Conservation (phyloP, 2,888 invertebrate genomes). For the Drosophila maculinotata region DNA sequence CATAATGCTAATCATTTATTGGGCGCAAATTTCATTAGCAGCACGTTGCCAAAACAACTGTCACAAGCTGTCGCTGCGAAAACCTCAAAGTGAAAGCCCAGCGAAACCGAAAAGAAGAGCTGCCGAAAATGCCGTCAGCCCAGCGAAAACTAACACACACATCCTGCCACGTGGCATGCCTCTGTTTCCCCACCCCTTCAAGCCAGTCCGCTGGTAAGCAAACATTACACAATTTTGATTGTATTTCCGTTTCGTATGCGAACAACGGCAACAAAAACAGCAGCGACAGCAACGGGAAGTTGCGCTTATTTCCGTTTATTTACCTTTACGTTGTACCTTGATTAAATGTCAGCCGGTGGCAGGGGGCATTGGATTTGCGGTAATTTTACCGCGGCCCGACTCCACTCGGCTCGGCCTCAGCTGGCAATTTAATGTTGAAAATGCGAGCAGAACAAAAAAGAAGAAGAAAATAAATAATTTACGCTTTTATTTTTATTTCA, state of each 20-base stretch:
- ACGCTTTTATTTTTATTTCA: constrained; percentile 33
- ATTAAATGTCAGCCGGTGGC: constrained; percentile 72
- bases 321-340: constrained; percentile 77
- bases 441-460: constrained; percentile 14
- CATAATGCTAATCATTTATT: constrained; percentile 77
- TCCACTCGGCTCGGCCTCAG: constrained; percentile 4
- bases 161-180: constrained; percentile 22
- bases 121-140: constrained; percentile 26
- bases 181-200: neutral
- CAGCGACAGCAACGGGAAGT: constrained; percentile 75
- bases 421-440: constrained; percentile 44
- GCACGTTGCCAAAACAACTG: constrained; percentile 50
- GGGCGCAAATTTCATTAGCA: constrained; percentile 70
- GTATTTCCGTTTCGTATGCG: constrained; percentile 79
- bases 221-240: constrained; percentile 80
- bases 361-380: constrained; percentile 35
- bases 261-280: constrained; percentile 42
- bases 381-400: constrained; percentile 18
- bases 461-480: constrained; percentile 38
- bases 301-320: constrained; percentile 81
- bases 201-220: constrained; percentile 52
- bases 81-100: constrained; percentile 36
- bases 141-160: constrained; percentile 32
- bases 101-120: constrained; percentile 20
- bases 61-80: constrained; percentile 49